phyloP scores from a whole-genome alignment of 2,888 invertebrate genomes.

The Strigamia maritima region DNA sequence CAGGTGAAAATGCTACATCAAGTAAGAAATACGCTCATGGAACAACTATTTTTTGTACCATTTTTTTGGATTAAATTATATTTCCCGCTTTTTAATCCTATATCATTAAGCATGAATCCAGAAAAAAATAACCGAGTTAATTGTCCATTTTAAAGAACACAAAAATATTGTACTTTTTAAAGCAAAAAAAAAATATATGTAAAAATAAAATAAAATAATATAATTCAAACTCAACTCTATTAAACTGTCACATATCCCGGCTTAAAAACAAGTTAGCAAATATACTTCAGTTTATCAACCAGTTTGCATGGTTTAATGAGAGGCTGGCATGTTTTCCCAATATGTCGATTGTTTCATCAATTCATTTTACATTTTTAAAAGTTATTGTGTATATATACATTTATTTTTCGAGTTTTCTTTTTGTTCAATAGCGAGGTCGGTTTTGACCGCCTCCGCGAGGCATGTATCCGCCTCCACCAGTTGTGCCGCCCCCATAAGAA shows the following conservation, averaged over 20 bases:
- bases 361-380: background rate
- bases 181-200: too few species aligned
- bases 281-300: background rate
- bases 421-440: conserved; percentile 25
- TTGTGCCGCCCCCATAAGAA: conserved; percentile 23
- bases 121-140: too few species aligned
- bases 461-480: conserved; percentile 31
- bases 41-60: background rate
- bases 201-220: too few species aligned
- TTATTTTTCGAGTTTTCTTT: background rate
- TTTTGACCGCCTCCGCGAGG: conserved; percentile 29
- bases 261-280: background rate
- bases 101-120: too few species aligned
- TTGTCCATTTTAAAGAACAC: too few species aligned
- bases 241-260: background rate
- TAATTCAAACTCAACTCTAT: background rate
- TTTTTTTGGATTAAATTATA: background rate
- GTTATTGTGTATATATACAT: background rate
- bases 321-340: background rate
- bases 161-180: too few species aligned
- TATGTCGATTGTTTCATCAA: conserved; percentile 3
- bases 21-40: background rate
- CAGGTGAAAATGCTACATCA: background rate
- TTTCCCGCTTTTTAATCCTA: too few species aligned
- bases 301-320: background rate